A percentile compares a stretch with the other conserved stretches of the same genome.
Evolutionary conservation across 2,113 vertebrate species (phyloP).

Genomic region (Pteropus alecto): DNA sequence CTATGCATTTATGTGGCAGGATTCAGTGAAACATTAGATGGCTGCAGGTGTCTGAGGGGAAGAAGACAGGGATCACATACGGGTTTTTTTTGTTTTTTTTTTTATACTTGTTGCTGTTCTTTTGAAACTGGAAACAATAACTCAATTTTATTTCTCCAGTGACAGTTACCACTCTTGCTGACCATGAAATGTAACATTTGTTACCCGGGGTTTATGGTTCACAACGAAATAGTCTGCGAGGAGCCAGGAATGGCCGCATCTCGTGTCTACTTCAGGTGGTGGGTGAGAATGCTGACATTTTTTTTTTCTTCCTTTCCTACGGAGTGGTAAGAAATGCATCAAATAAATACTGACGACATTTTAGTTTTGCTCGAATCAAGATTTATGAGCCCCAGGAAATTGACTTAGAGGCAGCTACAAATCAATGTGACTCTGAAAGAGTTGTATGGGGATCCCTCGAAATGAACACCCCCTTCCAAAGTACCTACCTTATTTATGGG

Average conservation of each 20-base stretch:
- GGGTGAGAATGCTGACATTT: slow-evolving; percentile 74
- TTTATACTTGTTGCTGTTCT: slow-evolving; percentile 88
- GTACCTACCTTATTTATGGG: slow-evolving; percentile 96
- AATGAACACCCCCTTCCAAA: slow-evolving; percentile 89
- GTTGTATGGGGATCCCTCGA: slow-evolving; percentile 85
- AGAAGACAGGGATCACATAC: slow-evolving; percentile 87
- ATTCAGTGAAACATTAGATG: slow-evolving; percentile 95
- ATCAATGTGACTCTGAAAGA: slow-evolving; percentile 92
- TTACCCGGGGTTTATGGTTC: slow-evolving; percentile 84
- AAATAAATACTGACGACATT: slow-evolving; percentile 82
- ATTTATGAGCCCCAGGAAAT: slow-evolving; percentile 93
- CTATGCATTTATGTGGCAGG: slow-evolving; percentile 98
- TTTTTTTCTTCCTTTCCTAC: slow-evolving; percentile 43
- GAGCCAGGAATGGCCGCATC: slow-evolving; percentile 46
- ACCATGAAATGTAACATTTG: slow-evolving; percentile 87
- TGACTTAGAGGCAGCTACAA: slow-evolving; percentile 90
- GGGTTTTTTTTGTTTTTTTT: slow-evolving; percentile 70
- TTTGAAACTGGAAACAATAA: slow-evolving; percentile 94
- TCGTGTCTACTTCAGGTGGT: slow-evolving; percentile 59
- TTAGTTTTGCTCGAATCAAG: slow-evolving; percentile 83
- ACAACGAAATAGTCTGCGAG: slow-evolving; percentile 78
- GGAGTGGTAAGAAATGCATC: slow-evolving; percentile 78
- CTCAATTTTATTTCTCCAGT: slow-evolving; percentile 92
- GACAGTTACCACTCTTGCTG: slow-evolving; percentile 88
- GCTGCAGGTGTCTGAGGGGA: slow-evolving; percentile 95